Evolutionary conservation across 2,797 vertebrate genomes (phyloP).

Genomic region (Catharus ustulatus): DNA sequence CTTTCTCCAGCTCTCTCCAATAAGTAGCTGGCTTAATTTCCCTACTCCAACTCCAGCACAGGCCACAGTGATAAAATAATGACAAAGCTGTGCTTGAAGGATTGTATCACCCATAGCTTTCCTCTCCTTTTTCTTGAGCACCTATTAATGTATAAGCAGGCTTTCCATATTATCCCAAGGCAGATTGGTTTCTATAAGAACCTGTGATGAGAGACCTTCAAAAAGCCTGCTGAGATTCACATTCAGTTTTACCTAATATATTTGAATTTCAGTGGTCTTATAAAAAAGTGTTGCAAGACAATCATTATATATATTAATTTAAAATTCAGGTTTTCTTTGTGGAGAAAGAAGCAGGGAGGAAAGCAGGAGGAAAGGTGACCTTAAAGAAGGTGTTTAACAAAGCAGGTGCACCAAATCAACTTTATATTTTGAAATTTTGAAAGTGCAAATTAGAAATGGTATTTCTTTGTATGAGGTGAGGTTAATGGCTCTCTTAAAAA

Average conservation of each 20-base stretch:
- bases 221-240: not conserved
- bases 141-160: not conserved
- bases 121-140: not conserved
- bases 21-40: not conserved
- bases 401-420: not conserved
- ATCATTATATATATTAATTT: not conserved
- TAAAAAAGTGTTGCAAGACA: not conserved
- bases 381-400: not conserved
- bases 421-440: not conserved
- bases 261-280: not conserved
- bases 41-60: not conserved
- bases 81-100: not conserved
- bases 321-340: not conserved
- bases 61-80: not conserved
- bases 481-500: not conserved
- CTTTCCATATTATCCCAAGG: not conserved
- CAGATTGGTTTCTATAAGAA: not conserved
- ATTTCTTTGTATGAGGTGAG: not conserved
- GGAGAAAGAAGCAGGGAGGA: not conserved
- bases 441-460: fast-evolving
- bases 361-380: not conserved
- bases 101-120: not conserved
- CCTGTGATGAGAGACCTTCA: not conserved
- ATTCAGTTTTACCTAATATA: not conserved
- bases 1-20: not conserved